Evolutionary conservation across 1,140 invertebrate genomes (phyloP), one percentile per base, ranked within the genome.

Genomic region (Steinernema feltiae): DNA sequence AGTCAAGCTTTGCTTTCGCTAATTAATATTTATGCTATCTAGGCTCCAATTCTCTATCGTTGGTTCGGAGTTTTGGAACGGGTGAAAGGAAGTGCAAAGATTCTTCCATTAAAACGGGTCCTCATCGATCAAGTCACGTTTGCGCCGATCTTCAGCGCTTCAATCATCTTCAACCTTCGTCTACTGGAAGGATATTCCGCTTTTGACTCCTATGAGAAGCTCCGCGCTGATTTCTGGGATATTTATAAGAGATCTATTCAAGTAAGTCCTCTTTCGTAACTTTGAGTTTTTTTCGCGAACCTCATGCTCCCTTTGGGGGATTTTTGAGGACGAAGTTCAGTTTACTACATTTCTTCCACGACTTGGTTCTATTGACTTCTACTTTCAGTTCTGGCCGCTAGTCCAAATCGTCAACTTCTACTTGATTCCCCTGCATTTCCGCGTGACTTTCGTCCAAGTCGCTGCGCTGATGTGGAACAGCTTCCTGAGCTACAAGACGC

Each of bases 401-500:
- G 79, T 80, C 32, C 78, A 80, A 69, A 1, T 79, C 1, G 1
- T 80, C 71, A 80, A 80, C 71, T 80, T 80, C 74, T 80, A 79
- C 35, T 70, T 80, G 30, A 75, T 80, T 29, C 79, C 79, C 18
- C 71, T 80, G 24, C 63, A 80, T 32, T 74, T 69, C 15, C 74
- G 79, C 15, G 73, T 80, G 0, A 69, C 78, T 29, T 18, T 80
- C 7, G 73, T 80, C 32, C 79, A 80, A 73, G 27, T 72, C 31
- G 77, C 78, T 27, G 78, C 79, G 2, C 70, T 80, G 24, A 75
- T 80, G 70, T 80, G 79, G 79, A 80, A 80, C 35, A 76, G 69
- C n/a, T 80, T 30, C 48, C 32, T 79, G 3, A 69, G 53, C 21
- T 79, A 70, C 69, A 79, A 48, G 32, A 79, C 77, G 30, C 77